Percentiles rank a stretch among this genome's conserved stretches.
These are phyloP conservation scores for Daktulosphaira vitifoliae DNA, from an alignment of 1,140 invertebrate species.

Conservation along the genomic window DNA sequence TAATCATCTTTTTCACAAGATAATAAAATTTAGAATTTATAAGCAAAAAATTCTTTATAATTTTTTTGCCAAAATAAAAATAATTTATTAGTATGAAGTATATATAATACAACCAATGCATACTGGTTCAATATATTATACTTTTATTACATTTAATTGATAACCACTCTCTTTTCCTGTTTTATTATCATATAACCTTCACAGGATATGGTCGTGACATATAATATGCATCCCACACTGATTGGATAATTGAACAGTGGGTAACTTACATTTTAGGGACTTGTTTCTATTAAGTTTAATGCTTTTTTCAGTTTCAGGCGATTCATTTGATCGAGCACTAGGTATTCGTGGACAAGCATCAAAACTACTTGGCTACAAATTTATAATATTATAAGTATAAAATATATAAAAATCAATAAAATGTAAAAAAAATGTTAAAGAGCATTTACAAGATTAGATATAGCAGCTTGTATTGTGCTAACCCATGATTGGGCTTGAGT, in stretches of 20 bases:
- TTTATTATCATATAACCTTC: constrained; percentile 22
- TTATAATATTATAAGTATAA: neutral
- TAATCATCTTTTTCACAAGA: constrained; percentile 1
- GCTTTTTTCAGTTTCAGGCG: constrained; percentile 4
- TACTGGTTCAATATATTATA: neutral
- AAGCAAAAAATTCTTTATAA: no score
- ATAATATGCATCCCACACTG: neutral
- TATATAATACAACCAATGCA: neutral
- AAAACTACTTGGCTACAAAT: constrained; percentile 22
- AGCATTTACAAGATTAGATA: constrained; percentile 45
- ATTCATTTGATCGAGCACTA: neutral
- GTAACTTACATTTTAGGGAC: constrained; percentile 19
- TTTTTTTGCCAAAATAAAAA: constrained; percentile 10
- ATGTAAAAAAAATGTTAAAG: neutral
- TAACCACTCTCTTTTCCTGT: constrained; percentile 21
- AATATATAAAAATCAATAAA: neutral
- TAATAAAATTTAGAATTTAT: neutral
- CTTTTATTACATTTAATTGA: constrained; percentile 27
- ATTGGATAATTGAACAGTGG: neutral
- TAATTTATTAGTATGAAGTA: neutral
- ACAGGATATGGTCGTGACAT: constrained; percentile 18
- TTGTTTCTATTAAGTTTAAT: constrained; percentile 25
- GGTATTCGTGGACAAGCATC: constrained; percentile 22
- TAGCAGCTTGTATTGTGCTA: constrained; percentile 47
- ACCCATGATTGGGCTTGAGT: constrained; percentile 48